phyloP scores from a whole-genome alignment of 2,888 invertebrate genomes.

The Adineta ricciae region DNA sequence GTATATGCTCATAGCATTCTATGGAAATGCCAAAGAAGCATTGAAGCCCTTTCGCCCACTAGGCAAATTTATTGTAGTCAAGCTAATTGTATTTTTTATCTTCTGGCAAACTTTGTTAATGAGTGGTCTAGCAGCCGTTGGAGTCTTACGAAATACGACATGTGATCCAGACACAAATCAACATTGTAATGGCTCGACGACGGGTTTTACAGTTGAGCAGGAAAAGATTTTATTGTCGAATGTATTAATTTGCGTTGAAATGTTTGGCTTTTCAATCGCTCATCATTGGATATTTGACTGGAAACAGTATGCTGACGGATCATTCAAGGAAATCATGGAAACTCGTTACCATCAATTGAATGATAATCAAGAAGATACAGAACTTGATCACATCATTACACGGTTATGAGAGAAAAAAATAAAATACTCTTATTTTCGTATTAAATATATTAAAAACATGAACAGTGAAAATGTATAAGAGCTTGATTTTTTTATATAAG shows the following conservation, averaged over 20 bases:
- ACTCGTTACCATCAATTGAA: not conserved
- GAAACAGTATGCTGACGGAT: slow-evolving; percentile 59
- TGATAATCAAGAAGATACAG: no score
- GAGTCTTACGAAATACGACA: slow-evolving; percentile 58
- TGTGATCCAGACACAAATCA: not conserved
- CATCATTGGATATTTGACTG: slow-evolving; percentile 93
- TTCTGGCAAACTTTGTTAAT: slow-evolving; percentile 91
- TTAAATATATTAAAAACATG: no score
- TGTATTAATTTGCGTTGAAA: slow-evolving; percentile 89
- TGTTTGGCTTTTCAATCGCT: slow-evolving; percentile 87
- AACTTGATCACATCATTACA: no score
- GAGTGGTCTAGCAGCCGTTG: slow-evolving; percentile 70
- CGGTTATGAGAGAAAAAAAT: no score
- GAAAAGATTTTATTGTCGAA: slow-evolving; percentile 58
- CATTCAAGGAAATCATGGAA: not conserved
- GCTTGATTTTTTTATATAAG: no score
- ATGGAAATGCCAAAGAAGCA: slow-evolving; percentile 74
- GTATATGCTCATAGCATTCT: slow-evolving; percentile 88
- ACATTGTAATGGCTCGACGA: not conserved
- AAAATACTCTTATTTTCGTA: no score
- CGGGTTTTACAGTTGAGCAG: not conserved
- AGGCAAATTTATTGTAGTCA: slow-evolving; percentile 88
- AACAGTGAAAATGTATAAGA: no score
- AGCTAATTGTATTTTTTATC: slow-evolving; percentile 91
- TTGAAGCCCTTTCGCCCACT: slow-evolving; percentile 82